Evolutionary conservation across 2,113 vertebrate genomes (phyloP), one percentile per base, ranked within the genome.

Genomic region (Tragelaphus scriptus): DNA sequence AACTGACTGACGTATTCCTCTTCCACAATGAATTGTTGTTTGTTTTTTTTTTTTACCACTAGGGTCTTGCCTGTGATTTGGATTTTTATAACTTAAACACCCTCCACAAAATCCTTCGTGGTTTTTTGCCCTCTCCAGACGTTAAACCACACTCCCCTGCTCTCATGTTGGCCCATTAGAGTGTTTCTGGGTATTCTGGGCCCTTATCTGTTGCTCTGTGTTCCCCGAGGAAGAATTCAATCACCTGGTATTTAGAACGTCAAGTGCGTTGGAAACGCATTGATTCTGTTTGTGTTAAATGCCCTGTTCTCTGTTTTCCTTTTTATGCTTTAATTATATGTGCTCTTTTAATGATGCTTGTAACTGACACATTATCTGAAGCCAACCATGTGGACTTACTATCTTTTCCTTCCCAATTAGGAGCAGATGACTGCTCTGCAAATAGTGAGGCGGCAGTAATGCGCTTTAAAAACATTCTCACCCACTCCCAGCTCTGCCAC

Each of bases 301-400:
- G 0, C 10, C 14, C 28, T 91, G 28, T 59, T 96, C 61, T 90
- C 25, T 95, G 3, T 47, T 93, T 97, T 89, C 56, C 61, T 90
- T 88, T 97, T 91, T 28, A 94, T 2, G 40, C 96, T 98, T 97
- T 98, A 97, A 97, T 90, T 96, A 95, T 30, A 88, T 82, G 79
- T 95, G 75, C 30, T 97, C 14, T 55, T 82, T 47, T 95, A 92
- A 98, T 65, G 84, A 63, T 81, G 90, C 91, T 56, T 88, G 19
- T 59, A 98, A 81, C 77, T 89, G 61, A 90, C 3, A 12, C 28
- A 51, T 36, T 58, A 10, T 59, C 47, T 51, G 44, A 87, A 94
- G 15, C 4, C 81, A 93, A 36, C 77, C 81, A 65, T 40, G 80
- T 36, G 55, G n/a, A 79, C 55, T 51, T 65, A 85, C 19, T 21